These are phyloP conservation scores for Parotocinclus haroldoi DNA, from an alignment of 2,797 vertebrate genomes.

Conservation along the genomic window DNA sequence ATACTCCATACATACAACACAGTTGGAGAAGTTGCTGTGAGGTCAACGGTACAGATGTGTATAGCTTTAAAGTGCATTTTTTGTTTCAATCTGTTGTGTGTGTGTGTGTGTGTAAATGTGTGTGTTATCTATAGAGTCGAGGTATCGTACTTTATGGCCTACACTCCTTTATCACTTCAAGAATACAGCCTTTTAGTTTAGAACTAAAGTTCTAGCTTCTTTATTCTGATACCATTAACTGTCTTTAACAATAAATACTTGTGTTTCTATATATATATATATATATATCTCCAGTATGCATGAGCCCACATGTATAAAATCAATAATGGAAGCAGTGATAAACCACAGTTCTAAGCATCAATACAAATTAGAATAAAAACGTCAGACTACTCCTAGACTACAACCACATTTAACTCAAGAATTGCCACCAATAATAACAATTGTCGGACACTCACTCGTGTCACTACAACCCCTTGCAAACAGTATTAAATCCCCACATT, in stretches of 20 bases:
- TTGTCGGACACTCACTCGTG: no score
- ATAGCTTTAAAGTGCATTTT: slow-evolving; percentile 51
- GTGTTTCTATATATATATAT: background rate
- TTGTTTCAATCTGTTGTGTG: background rate
- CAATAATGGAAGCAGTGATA: slow-evolving; percentile 14
- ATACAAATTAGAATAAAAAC: no score
- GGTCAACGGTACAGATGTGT: slow-evolving; percentile 38
- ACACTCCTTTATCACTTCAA: slow-evolving; percentile 27
- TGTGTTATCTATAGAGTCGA: slow-evolving; percentile 14
- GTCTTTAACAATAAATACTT: slow-evolving; percentile 12
- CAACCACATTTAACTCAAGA: no score
- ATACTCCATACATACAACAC: slow-evolving; percentile 33
- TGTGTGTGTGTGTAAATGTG: no score
- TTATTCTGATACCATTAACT: background rate
- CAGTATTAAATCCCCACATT: no score
- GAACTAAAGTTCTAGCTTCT: no score
- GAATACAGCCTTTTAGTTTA: slow-evolving; percentile 12
- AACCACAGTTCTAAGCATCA: slow-evolving; percentile 22
- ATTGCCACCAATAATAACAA: no score
- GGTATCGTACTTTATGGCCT: slow-evolving; percentile 40
- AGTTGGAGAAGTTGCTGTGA: slow-evolving; percentile 22
- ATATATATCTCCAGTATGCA: slow-evolving; percentile 6
- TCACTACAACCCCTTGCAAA: no score
- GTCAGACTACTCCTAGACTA: no score
- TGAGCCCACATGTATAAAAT: slow-evolving; percentile 22